Conservation (phyloP, 2,888 invertebrate species). For the Tenthredo amoena region DNA sequence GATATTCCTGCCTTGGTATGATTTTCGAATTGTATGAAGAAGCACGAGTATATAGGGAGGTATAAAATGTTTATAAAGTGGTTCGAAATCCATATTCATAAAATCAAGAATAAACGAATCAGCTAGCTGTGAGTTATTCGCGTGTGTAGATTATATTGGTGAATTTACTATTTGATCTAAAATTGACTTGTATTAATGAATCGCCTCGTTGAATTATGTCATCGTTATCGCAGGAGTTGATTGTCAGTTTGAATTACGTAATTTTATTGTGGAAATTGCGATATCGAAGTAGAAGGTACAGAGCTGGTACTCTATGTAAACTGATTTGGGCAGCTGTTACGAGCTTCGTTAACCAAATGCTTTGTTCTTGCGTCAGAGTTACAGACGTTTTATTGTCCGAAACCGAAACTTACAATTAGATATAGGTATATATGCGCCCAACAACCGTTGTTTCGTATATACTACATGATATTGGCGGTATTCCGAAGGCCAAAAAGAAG, state of each 20-base stretch:
- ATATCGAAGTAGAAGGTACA: background rate
- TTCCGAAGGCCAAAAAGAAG: no score
- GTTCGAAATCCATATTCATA: background rate
- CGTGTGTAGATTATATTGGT: background rate
- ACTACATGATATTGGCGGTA: background rate
- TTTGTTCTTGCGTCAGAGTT: background rate
- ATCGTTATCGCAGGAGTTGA: slow-evolving; percentile 3
- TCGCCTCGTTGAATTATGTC: background rate
- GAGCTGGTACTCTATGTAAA: background rate
- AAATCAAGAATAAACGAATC: background rate
- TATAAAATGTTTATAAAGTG: background rate
- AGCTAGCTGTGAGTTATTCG: background rate
- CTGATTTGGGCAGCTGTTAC: slow-evolving; percentile 33
- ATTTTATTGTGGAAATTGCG: slow-evolving; percentile 16
- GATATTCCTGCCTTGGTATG: no score
- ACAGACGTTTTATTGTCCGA: slow-evolving; percentile 1
- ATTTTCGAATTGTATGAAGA: no score
- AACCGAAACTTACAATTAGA: background rate
- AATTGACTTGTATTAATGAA: background rate
- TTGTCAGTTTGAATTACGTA: slow-evolving; percentile 28
- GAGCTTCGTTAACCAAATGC: slow-evolving; percentile 27
- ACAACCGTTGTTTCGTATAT: background rate
- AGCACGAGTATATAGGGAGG: no score
- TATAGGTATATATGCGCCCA: background rate
- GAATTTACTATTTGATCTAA: background rate